These are phyloP conservation scores for Erebia epiphron DNA, from an alignment of 2,888 invertebrate genomes.

Conservation along the genomic window DNA sequence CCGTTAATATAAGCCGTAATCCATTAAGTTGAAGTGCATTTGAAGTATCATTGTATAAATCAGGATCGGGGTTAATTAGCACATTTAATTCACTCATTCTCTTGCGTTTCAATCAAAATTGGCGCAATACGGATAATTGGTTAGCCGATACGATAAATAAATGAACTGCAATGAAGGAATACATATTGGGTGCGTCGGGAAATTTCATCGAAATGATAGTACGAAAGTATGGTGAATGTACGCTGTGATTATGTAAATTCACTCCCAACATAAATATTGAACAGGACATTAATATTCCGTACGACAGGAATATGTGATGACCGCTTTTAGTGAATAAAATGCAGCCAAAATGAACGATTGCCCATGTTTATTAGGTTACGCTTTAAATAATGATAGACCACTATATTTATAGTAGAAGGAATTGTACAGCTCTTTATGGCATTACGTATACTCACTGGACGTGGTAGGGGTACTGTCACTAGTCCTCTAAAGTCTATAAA, in stretches of 20 bases:
- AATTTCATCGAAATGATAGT: slow-evolving; percentile 77
- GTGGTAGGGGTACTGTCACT: too few relatives aligned
- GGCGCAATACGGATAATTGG: slow-evolving; percentile 42
- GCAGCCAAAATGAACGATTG: slow-evolving; percentile 49
- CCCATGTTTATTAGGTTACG: slow-evolving; percentile 45
- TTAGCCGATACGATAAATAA: slow-evolving; percentile 40
- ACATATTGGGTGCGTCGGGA: slow-evolving; percentile 56
- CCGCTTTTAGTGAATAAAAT: slow-evolving; percentile 65
- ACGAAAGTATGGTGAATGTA: slow-evolving; percentile 65
- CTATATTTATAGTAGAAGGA: not conserved
- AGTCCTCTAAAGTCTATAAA: too few relatives aligned
- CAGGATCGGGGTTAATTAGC: slow-evolving; percentile 42
- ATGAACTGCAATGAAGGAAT: slow-evolving; percentile 47
- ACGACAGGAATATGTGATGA: slow-evolving; percentile 77
- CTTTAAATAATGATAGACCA: slow-evolving; percentile 30
- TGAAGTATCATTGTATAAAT: slow-evolving; percentile 39
- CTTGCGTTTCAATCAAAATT: slow-evolving; percentile 41
- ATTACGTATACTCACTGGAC: too few relatives aligned
- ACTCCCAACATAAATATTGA: slow-evolving; percentile 81
- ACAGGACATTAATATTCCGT: slow-evolving; percentile 80
- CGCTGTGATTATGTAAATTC: slow-evolving; percentile 82
- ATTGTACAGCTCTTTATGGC: too few relatives aligned
- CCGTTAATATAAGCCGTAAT: slow-evolving; percentile 35
- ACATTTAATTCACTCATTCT: slow-evolving; percentile 42
- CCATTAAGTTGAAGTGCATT: slow-evolving; percentile 39